Conservation (phyloP, 1,140 invertebrate species). For the Oryctes rhinoceros region DNA sequence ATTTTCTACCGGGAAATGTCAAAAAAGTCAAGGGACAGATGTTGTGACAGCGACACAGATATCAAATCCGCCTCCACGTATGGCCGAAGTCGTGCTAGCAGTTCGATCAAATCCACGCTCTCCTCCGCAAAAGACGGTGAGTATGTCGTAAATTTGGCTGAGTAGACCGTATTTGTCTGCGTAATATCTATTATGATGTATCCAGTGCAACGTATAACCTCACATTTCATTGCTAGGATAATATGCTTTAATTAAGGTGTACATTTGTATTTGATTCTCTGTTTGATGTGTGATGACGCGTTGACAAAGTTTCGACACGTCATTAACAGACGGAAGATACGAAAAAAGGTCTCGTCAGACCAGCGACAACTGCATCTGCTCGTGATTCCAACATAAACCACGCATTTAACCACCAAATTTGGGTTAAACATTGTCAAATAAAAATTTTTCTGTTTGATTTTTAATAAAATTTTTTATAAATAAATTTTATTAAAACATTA, state of each 20-base stretch:
- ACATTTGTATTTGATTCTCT: neutral
- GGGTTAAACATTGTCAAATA: no score
- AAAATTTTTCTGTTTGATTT: no score
- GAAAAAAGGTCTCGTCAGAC: no score
- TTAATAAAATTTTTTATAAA: no score
- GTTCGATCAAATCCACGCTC: neutral
- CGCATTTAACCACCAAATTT: no score
- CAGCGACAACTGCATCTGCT: no score
- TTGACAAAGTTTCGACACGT: neutral
- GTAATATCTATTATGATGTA: neutral
- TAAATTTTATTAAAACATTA: no score
- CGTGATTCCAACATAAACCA: no score
- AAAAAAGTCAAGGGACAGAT: conserved; percentile 16
- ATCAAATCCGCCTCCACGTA: conserved; percentile 2
- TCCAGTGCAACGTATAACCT: neutral
- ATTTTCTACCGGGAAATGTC: conserved; percentile 17
- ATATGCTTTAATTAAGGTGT: neutral
- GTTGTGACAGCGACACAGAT: conserved; percentile 16
- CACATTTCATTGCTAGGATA: conserved; percentile 11
- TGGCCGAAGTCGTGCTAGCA: neutral
- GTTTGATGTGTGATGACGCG: neutral
- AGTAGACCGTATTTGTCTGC: neutral
- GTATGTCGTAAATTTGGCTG: conserved; percentile 3
- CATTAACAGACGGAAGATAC: neutral
- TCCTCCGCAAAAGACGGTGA: conserved; percentile 7